Evolutionary conservation across 2,888 invertebrate species (phyloP).

Genomic region (Clepsis dumicolana): DNA sequence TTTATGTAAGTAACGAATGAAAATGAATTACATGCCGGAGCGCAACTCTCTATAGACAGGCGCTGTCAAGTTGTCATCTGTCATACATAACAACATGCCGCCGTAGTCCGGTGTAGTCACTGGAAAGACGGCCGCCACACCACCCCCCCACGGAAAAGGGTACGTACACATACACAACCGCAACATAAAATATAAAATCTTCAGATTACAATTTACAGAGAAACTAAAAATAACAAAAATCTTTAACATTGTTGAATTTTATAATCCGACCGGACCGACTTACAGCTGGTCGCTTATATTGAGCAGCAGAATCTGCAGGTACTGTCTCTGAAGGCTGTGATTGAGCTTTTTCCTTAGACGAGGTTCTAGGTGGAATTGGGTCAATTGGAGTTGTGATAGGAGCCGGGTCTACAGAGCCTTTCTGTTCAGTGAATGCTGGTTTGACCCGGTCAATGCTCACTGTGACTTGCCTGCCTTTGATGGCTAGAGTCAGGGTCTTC

Average conservation of each 20-base stretch:
- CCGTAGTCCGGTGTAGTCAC: too few relatives aligned
- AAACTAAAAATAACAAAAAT: slow-evolving; percentile 1
- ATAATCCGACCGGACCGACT: not conserved
- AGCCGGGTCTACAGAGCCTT: not conserved
- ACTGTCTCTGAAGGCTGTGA: too few relatives aligned
- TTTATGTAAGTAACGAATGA: too few relatives aligned
- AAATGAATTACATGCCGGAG: too few relatives aligned
- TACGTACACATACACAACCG: slow-evolving; percentile 9
- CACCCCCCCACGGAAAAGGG: not conserved
- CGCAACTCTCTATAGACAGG: too few relatives aligned
- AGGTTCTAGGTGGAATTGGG: not conserved
- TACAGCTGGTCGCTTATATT: not conserved
- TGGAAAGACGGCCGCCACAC: not conserved
- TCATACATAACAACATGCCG: too few relatives aligned
- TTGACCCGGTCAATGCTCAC: not conserved
- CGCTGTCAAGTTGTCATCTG: too few relatives aligned
- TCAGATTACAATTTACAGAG: too few relatives aligned
- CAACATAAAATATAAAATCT: too few relatives aligned
- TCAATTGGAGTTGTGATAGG: not conserved
- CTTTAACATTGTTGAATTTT: not conserved
- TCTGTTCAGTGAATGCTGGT: too few relatives aligned
- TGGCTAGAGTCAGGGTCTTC: not conserved
- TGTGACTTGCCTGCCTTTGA: not conserved
- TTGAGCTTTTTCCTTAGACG: too few relatives aligned
- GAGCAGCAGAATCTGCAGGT: too few relatives aligned